These are phyloP conservation scores for Phyllopteryx taeniolatus DNA, from an alignment of 2,113 vertebrate genomes.

Conservation along the genomic window DNA sequence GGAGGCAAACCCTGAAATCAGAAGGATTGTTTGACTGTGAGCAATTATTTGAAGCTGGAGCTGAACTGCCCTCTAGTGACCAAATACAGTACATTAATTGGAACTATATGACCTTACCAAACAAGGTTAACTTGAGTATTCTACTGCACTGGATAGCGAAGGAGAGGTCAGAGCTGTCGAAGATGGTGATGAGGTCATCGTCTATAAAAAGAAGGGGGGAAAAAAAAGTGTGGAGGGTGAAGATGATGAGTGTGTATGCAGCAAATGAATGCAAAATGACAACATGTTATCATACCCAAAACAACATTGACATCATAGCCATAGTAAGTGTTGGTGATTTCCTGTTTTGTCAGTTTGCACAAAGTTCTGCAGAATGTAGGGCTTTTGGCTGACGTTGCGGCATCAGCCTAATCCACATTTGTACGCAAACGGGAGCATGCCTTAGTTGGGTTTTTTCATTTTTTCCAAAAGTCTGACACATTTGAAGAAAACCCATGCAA, in stretches of 20 bases:
- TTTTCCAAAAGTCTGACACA: too few species aligned
- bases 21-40: neutral
- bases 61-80: conserved; percentile 60
- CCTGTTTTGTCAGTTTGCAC: neutral
- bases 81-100: conserved; percentile 12
- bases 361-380: neutral
- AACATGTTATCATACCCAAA: neutral
- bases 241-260: neutral
- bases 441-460: neutral
- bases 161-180: conserved; percentile 98
- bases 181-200: conserved; percentile 98
- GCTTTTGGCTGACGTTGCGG: too few species aligned
- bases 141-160: conserved; percentile 99
- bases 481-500: too few species aligned
- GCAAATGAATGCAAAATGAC: neutral
- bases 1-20: conserved; percentile 4
- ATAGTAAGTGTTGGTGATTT: neutral
- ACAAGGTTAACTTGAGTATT: conserved; percentile 96
- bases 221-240: conserved; percentile 12
- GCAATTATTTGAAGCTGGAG: conserved; percentile 13
- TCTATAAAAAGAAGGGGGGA: conserved; percentile 74
- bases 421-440: too few species aligned
- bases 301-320: neutral
- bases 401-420: too few species aligned
- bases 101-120: conserved; percentile 78